These are phyloP conservation scores for Dendroctonus ponderosae DNA, from an alignment of 1,140 invertebrate species.

Conservation along the genomic window DNA sequence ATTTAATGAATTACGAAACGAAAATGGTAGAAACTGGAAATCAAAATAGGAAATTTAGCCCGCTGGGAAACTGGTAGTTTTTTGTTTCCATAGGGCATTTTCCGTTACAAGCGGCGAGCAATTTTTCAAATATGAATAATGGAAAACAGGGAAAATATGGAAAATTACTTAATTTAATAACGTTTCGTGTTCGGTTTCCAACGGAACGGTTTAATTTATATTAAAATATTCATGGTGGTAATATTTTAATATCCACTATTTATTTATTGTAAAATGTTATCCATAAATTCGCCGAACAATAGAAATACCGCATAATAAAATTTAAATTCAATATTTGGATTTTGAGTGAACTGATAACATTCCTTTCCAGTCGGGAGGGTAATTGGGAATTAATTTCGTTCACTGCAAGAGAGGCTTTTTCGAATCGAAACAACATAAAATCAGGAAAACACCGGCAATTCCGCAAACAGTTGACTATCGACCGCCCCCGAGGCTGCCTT, in stretches of 20 bases:
- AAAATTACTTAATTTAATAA: conserved; percentile 34
- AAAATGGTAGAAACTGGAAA: no score
- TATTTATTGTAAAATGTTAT: conserved; percentile 30
- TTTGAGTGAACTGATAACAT: conserved; percentile 3
- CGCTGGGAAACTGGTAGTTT: no score
- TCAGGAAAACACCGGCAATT: conserved; percentile 15
- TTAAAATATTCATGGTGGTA: conserved; percentile 22
- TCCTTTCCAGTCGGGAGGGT: not conserved
- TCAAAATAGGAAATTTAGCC: no score
- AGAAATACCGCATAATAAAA: conserved; percentile 7
- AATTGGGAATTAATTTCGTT: no score
- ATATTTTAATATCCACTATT: conserved; percentile 17
- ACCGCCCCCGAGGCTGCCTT: conserved; percentile 44
- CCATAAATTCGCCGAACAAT: conserved; percentile 9
- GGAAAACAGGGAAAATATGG: conserved; percentile 27
- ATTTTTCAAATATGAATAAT: conserved; percentile 31
- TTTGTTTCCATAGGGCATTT: conserved; percentile 4
- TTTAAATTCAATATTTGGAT: conserved; percentile 3
- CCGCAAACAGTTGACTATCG: conserved; percentile 34
- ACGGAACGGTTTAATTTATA: conserved; percentile 27
- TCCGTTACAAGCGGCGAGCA: conserved; percentile 1
- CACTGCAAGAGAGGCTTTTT: no score
- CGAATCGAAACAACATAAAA: conserved; percentile 13
- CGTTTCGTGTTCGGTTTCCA: conserved; percentile 12
- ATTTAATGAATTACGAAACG: no score